A percentile compares a stretch with the other conserved stretches of the same genome.
Evolutionary conservation across 2,888 invertebrate species (phyloP).

Genomic region (Dryadula phaetusa): DNA sequence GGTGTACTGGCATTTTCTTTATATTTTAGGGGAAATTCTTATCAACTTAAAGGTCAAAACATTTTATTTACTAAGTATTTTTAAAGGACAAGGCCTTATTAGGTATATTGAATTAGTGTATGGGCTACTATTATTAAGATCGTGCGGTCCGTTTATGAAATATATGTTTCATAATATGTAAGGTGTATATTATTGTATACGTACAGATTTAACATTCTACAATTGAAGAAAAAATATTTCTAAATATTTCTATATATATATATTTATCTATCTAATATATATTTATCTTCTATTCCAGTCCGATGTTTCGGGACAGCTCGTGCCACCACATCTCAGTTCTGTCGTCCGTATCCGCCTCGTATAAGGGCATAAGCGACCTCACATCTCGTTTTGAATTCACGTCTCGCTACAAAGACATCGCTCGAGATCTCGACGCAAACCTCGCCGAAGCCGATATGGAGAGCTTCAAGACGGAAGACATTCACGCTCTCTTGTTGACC

Average conservation of each 20-base stretch:
- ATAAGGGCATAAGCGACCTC: constrained; percentile 88
- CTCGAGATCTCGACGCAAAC: constrained; percentile 95
- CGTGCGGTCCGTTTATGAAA: background rate
- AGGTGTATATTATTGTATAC: background rate
- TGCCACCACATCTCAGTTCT: constrained; percentile 92
- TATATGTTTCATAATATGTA: background rate
- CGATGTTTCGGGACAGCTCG: constrained; percentile 90
- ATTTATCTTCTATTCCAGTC: constrained; percentile 71
- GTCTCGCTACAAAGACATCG: constrained; percentile 92
- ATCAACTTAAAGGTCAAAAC: constrained; percentile 33
- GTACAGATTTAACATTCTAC: too few species aligned
- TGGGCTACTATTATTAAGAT: background rate
- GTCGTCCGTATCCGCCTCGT: constrained; percentile 91
- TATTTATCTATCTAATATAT: too few species aligned
- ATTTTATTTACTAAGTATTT: constrained; percentile 10
- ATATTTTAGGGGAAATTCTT: constrained; percentile 10
- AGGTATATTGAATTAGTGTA: background rate
- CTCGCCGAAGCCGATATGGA: constrained; percentile 98
- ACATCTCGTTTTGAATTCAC: constrained; percentile 80
- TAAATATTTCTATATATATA: too few species aligned
- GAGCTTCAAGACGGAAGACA: constrained; percentile 95
- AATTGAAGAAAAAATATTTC: too few species aligned
- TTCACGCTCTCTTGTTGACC: constrained; percentile 90
- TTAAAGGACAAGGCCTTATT: background rate
- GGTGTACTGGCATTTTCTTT: constrained; percentile 15